Evolutionary conservation across 2,113 vertebrate species (phyloP), one percentile per base, ranked within the genome.

Genomic region (Camelus bactrianus): DNA sequence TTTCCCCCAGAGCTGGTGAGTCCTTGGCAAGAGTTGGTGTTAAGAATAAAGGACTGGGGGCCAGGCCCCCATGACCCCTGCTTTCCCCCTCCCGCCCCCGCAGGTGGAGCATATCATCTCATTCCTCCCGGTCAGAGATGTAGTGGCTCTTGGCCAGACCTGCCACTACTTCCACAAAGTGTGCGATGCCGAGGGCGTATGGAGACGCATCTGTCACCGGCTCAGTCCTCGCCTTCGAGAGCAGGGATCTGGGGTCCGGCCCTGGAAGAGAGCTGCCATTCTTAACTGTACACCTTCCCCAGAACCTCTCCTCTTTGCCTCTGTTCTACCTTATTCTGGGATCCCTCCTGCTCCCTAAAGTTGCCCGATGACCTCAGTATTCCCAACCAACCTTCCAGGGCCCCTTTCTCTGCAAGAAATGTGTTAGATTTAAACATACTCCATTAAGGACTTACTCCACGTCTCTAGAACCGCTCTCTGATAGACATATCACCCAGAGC

Each of bases 241-340:
- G 32, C 98, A 97, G 91, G 60, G 93, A 14, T 89, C 95, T 19
- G 97, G 97, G 20, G 60, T 91, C 70, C 97, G 82, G 81, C 97
- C 97, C 67, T 98, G 98, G 98, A 98, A 98, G 95, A 97, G 98
- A 96, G 97, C 97, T 2, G 98, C 98, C 92, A 95, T 98, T 83
- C 96, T 98, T 73, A 98, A 98, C 97, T 98, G 98, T 98, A 97
- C 75, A 96, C 46, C 76, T 96, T 72, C 70, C 91, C 67, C 65
- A 69, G 54, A 70, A 56, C 91, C 69, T 52, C 46, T 32, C 87
- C 76, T 64, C 67, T 92, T 83, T 65, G n/a, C 60, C 56, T 88
- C 84, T 82, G 24, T n/a, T 73, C 73, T 86, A 16, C 89, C 62
- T 77, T 86, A 56, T 64, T 75, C 73, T 93, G 84, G 84, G 50